Evolutionary conservation across 2,888 invertebrate genomes (phyloP).

Genomic region (Sarcophaga carnaria): DNA sequence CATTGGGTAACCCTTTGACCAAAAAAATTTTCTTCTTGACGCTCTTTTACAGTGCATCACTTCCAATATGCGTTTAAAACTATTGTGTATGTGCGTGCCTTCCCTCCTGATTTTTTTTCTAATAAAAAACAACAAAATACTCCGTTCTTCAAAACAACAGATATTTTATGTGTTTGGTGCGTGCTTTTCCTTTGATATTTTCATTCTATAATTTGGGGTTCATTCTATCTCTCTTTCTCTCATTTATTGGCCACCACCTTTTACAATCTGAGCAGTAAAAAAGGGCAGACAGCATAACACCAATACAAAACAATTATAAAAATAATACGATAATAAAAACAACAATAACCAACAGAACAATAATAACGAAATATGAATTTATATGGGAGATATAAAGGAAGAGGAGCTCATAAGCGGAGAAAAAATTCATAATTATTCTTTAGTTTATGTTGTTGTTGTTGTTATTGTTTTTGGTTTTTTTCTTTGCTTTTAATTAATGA

Average conservation of each 20-base stretch:
- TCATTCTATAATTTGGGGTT: conserved; percentile 37
- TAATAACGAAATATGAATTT: background rate
- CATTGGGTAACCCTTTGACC: background rate
- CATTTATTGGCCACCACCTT: conserved; percentile 18
- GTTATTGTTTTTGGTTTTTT: background rate
- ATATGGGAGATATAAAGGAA: background rate
- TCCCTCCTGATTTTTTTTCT: background rate
- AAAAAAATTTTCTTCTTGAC: background rate
- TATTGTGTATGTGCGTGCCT: background rate
- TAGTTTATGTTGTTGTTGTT: conserved; percentile 14
- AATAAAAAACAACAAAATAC: background rate
- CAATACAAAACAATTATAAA: conserved; percentile 38
- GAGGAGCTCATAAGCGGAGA: too few species aligned
- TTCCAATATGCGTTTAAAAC: background rate
- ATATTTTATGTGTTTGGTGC: conserved; percentile 61
- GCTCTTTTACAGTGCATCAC: background rate
- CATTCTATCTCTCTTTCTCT: conserved; percentile 6
- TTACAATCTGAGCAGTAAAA: background rate
- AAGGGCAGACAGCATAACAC: conserved; percentile 46
- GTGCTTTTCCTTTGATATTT: conserved; percentile 61
- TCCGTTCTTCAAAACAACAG: background rate
- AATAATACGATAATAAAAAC: background rate
- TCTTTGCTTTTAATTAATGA: conserved; percentile 48
- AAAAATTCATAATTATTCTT: conserved; percentile 12
- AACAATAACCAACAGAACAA: conserved; percentile 6